Percentiles rank a stretch among this genome's conserved stretches.
Conservation (phyloP, 1,140 invertebrate species). For the Musca vetustissima region DNA sequence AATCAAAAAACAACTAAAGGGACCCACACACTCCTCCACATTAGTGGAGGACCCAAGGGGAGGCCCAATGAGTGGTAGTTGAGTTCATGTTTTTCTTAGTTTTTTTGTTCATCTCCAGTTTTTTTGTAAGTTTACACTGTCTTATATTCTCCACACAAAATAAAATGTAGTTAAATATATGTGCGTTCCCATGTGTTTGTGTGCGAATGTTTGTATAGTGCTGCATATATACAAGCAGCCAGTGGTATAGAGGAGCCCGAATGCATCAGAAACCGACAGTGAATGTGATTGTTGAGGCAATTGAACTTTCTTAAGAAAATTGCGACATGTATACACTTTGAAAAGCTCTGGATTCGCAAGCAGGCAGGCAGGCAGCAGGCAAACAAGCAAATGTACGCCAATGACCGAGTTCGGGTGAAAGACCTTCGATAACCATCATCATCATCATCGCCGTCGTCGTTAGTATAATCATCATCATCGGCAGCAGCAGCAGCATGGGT, state of each 20-base stretch:
- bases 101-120: neutral
- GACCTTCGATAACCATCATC: slow-evolving; percentile 56
- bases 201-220: neutral
- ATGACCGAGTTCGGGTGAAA: slow-evolving; percentile 57
- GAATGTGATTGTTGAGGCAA: slow-evolving; percentile 56
- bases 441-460: slow-evolving; percentile 41
- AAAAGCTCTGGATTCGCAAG: slow-evolving; percentile 56
- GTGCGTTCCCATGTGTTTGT: neutral
- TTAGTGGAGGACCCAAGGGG: neutral
- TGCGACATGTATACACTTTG: slow-evolving; percentile 55
- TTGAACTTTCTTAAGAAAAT: slow-evolving; percentile 57
- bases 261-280: slow-evolving; percentile 49
- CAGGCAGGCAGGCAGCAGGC: slow-evolving; percentile 22
- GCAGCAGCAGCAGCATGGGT: too few species aligned
- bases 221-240: neutral
- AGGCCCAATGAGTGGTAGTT: neutral
- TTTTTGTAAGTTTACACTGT: neutral
- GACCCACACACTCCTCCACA: neutral
- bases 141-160: neutral
- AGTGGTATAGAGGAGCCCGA: slow-evolving; percentile 5
- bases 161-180: neutral
- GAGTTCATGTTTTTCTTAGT: slow-evolving; percentile 17
- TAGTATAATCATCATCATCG: slow-evolving; percentile 43
- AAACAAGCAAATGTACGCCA: slow-evolving; percentile 55
- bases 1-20: too few species aligned